Evolutionary conservation across 2,888 invertebrate species (phyloP).

Genomic region (Rhamphomyia laevipes): DNA sequence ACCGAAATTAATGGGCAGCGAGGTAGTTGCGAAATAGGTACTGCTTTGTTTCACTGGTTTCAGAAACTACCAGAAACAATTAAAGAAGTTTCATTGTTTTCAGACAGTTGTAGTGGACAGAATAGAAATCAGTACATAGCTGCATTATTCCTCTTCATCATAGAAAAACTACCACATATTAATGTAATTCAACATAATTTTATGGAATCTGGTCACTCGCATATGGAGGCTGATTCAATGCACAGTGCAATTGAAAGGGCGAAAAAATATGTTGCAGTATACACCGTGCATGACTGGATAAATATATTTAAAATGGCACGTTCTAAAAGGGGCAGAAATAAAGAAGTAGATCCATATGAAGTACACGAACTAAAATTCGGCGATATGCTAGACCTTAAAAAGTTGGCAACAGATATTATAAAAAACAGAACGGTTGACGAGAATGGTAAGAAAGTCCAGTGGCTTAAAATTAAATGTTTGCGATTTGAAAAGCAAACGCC

Average conservation of each 20-base stretch:
- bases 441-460: conserved; percentile 3
- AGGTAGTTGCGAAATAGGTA: conserved; percentile 15
- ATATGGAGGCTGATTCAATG: conserved; percentile 4
- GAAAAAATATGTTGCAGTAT: conserved; percentile 2
- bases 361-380: conserved; percentile 2
- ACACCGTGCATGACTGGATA: conserved; percentile 6
- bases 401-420: conserved; percentile 1
- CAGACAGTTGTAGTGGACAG: conserved; percentile 19
- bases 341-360: not conserved
- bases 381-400: conserved; percentile 3
- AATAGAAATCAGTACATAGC: conserved; percentile 17
- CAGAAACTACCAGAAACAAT: conserved; percentile 6
- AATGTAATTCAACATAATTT: conserved; percentile 17
- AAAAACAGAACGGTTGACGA: conserved; percentile 3
- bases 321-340: conserved; percentile 1
- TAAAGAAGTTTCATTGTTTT: conserved; percentile 11
- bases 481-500: not conserved
- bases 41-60: conserved; percentile 18
- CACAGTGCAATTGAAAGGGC: conserved; percentile 2
- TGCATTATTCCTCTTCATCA: conserved; percentile 13
- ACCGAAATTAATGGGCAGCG: conserved; percentile 7
- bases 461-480: conserved; percentile 3
- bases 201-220: conserved; percentile 18
- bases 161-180: conserved; percentile 12
- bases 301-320: conserved; percentile 2